These are phyloP conservation scores for Cynaeus angustus DNA, from an alignment of 2,888 invertebrate species.

Conservation along the genomic window DNA sequence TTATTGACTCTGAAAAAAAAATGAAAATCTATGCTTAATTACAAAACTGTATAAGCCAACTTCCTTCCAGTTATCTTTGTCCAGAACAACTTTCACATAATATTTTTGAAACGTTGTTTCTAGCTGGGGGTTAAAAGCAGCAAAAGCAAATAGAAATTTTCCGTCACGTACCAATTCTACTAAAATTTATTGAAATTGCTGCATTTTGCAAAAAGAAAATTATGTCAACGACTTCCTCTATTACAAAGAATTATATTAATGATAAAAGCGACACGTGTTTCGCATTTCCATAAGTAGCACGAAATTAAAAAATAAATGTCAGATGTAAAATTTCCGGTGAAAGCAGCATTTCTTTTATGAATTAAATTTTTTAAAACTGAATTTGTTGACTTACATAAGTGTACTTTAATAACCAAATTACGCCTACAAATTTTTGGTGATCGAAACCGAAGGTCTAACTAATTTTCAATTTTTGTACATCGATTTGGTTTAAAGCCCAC, in stretches of 20 bases:
- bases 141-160: not conserved
- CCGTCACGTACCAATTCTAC: not conserved
- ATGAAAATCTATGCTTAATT: too few relatives aligned
- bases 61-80: not conserved
- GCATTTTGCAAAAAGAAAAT: not conserved
- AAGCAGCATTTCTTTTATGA: not conserved
- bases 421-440: too few relatives aligned
- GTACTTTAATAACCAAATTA: too few relatives aligned
- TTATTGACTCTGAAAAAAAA: too few relatives aligned
- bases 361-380: too few relatives aligned
- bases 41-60: too few relatives aligned
- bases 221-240: not conserved
- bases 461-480: too few relatives aligned
- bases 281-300: not conserved
- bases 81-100: not conserved
- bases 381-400: too few relatives aligned
- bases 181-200: not conserved
- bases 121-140: not conserved
- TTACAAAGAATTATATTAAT: not conserved
- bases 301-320: constrained; percentile 3
- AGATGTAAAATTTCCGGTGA: constrained; percentile 16
- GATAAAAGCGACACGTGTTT: not conserved
- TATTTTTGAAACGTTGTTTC: not conserved
- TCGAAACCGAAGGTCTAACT: too few relatives aligned
- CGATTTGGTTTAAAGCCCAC: too few relatives aligned